Percentiles rank a stretch among this genome's conserved stretches.
These are phyloP conservation scores for Acromyrmex echinatior DNA, from an alignment of 1,140 invertebrate genomes.

Conservation along the genomic window DNA sequence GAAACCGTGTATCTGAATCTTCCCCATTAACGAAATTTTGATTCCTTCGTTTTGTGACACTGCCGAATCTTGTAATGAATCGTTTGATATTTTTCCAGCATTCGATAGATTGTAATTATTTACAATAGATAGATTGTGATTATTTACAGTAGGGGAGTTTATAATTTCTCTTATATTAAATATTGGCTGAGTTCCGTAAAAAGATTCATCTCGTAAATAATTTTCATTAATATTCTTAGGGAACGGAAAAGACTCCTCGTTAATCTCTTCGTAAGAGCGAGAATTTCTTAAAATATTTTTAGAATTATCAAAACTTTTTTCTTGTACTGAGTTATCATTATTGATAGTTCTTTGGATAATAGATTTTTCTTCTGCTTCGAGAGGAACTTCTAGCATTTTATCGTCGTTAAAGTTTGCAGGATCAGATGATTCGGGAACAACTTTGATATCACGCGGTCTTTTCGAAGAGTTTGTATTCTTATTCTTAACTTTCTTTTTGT, in stretches of 20 bases:
- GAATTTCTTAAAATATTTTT: slow-evolving; percentile 2
- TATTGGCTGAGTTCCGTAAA: neutral
- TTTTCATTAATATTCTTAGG: neutral
- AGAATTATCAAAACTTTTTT: neutral
- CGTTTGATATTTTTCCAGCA: neutral
- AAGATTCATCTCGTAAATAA: slow-evolving; percentile 6
- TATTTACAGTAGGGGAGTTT: neutral
- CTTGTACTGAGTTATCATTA: neutral
- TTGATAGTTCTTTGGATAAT: neutral
- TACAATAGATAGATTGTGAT: neutral
- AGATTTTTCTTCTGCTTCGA: slow-evolving; percentile 17
- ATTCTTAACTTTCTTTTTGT: neutral
- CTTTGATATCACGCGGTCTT: neutral
- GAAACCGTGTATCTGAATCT: slow-evolving; percentile 71
- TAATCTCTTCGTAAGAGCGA: neutral
- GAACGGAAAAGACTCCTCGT: slow-evolving; percentile 9
- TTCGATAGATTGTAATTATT: neutral
- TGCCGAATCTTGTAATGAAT: neutral
- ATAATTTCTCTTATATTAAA: neutral
- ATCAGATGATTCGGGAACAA: slow-evolving; percentile 10
- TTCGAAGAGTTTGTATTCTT: neutral
- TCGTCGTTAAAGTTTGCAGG: neutral
- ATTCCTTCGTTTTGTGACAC: slow-evolving; percentile 41
- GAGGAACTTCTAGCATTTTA: slow-evolving; percentile 23
- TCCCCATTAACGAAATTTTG: slow-evolving; percentile 75